Conservation (phyloP, 2,888 invertebrate genomes). For the Theodoxus fluviatilis region DNA sequence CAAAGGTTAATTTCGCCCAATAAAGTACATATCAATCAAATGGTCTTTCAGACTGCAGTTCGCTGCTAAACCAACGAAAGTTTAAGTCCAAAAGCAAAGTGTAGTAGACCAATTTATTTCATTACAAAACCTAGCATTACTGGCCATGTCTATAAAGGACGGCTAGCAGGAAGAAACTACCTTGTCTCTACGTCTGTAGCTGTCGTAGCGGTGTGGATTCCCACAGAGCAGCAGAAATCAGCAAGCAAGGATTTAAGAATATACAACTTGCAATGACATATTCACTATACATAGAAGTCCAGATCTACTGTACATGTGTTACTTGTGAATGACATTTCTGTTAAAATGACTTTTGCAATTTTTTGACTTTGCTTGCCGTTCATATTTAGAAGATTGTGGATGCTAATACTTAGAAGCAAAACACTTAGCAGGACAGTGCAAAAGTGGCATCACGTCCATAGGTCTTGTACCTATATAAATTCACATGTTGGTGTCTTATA, state of each 20-base stretch:
- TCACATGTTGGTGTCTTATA: neutral
- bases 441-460: neutral
- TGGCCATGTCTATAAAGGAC: too few species aligned
- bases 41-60: too few species aligned
- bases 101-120: neutral
- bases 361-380: too few species aligned
- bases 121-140: neutral
- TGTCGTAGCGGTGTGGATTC: slow-evolving; percentile 98
- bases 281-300: neutral
- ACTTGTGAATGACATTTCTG: too few species aligned
- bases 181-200: slow-evolving; percentile 92
- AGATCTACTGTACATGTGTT: too few species aligned
- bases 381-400: too few species aligned
- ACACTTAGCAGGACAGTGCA: neutral
- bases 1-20: too few species aligned
- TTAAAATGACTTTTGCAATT: too few species aligned
- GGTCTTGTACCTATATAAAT: neutral
- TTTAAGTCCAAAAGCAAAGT: too few species aligned
- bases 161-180: slow-evolving; percentile 61
- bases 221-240: slow-evolving; percentile 95
- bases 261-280: slow-evolving; percentile 82
- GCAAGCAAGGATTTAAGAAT: slow-evolving; percentile 83
- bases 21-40: too few species aligned
- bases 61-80: too few species aligned
- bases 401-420: too few species aligned